Evolutionary conservation across 2,797 vertebrate genomes (phyloP).

Genomic region (Alca torda): DNA sequence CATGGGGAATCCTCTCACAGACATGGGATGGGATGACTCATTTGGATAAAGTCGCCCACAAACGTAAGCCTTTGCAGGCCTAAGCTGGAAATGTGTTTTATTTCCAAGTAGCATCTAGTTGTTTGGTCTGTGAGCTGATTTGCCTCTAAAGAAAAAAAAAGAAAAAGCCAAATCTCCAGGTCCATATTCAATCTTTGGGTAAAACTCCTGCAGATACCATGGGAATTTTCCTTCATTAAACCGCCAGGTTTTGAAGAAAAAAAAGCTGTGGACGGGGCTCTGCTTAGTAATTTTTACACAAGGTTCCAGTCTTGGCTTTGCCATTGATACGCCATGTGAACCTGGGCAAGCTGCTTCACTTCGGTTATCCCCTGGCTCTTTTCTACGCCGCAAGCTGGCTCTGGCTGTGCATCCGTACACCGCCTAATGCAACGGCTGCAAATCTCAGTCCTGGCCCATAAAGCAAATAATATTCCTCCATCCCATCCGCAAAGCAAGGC

Average conservation of each 20-base stretch:
- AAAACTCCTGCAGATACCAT: neutral
- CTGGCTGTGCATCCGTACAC: neutral
- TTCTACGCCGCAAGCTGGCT: fast-evolving
- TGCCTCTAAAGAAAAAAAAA: neutral
- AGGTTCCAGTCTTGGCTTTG: neutral
- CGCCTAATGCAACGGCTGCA: fast-evolving
- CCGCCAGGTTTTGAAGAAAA: neutral
- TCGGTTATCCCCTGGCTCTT: fast-evolving
- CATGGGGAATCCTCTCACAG: constrained; percentile 30
- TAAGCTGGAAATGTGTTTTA: constrained; percentile 22
- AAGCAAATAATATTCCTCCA: neutral
- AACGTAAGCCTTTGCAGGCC: neutral
- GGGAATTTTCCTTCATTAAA: neutral
- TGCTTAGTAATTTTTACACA: neutral
- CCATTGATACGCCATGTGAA: neutral
- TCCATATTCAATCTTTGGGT: neutral
- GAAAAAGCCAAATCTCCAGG: neutral
- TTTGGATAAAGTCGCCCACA: constrained; percentile 16
- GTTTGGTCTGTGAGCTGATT: constrained; percentile 4
- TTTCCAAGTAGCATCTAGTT: neutral
- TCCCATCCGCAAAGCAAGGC: neutral
- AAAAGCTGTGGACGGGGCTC: neutral
- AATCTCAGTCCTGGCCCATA: neutral
- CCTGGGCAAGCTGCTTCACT: neutral
- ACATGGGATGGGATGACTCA: neutral